Percentiles rank a stretch among this genome's conserved stretches.
phyloP scores from a whole-genome alignment of 2,113 vertebrate genomes.

The Micromys minutus region DNA sequence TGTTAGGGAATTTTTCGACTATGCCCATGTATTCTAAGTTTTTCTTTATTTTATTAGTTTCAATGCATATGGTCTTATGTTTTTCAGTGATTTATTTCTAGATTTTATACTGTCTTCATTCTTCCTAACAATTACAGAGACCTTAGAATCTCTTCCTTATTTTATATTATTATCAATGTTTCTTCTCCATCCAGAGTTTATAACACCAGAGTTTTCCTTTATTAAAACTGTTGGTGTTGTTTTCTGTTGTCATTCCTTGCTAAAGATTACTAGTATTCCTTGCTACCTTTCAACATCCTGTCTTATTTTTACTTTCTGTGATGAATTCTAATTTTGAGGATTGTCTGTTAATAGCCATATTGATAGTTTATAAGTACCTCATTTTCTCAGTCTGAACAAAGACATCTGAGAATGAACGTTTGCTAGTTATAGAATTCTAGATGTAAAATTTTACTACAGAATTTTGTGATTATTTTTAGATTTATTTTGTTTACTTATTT shows the following conservation, averaged over 20 bases:
- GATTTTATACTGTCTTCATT: neutral
- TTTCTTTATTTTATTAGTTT: too few species aligned
- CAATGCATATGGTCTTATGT: too few species aligned
- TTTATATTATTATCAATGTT: neutral
- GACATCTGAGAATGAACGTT: neutral
- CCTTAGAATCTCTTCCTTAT: neutral
- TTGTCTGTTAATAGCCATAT: neutral
- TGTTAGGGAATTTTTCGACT: too few species aligned
- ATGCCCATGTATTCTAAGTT: too few species aligned
- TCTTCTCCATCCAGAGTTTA: neutral
- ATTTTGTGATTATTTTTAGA: neutral
- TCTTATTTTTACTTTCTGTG: constrained; percentile 9
- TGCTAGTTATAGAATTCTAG: constrained; percentile 10
- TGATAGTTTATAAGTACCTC: neutral
- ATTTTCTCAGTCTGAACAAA: constrained; percentile 1
- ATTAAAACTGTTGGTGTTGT: neutral
- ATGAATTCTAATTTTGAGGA: neutral
- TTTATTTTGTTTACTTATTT: neutral
- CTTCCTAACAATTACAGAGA: neutral
- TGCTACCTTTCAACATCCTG: neutral
- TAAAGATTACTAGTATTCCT: neutral
- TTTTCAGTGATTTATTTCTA: neutral
- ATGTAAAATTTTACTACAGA: neutral
- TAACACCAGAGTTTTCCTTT: neutral
- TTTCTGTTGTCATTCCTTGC: neutral